These are phyloP conservation scores for Pachycephus smyrnensis DNA, from an alignment of 2,888 invertebrate genomes.

Conservation along the genomic window DNA sequence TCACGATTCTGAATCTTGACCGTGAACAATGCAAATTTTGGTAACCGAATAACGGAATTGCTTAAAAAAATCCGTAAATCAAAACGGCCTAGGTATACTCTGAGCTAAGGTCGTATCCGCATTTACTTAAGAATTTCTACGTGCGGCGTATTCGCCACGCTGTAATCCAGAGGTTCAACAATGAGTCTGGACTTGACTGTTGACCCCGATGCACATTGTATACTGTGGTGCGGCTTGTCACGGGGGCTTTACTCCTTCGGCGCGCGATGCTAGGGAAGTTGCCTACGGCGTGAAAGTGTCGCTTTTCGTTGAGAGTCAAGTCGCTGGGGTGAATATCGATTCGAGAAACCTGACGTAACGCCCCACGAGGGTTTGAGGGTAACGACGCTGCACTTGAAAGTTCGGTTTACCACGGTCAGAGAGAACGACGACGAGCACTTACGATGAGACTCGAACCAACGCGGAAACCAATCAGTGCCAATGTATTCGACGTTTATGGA, in stretches of 20 bases:
- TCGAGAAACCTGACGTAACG: slow-evolving; percentile 5
- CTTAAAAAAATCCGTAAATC: neutral
- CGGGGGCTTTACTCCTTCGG: neutral
- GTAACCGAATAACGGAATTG: neutral
- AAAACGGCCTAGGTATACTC: neutral
- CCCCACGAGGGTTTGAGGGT: slow-evolving; percentile 1
- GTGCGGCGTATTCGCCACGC: slow-evolving; percentile 6
- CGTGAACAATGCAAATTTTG: neutral
- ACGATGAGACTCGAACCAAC: neutral
- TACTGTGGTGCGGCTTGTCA: neutral
- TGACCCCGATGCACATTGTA: slow-evolving; percentile 24
- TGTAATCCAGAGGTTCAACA: slow-evolving; percentile 22
- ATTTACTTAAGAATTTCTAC: neutral
- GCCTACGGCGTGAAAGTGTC: neutral
- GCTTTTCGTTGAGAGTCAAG: neutral
- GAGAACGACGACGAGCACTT: neutral
- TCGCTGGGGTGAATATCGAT: slow-evolving; percentile 5
- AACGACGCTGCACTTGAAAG: slow-evolving; percentile 4
- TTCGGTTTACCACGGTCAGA: slow-evolving; percentile 1
- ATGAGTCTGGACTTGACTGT: slow-evolving; percentile 34
- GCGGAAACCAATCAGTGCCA: neutral
- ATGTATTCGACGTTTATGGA: neutral
- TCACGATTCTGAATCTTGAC: neutral
- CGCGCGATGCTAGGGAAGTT: neutral
- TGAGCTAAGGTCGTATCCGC: neutral